Percentiles rank a stretch among this genome's conserved stretches.
phyloP scores from a whole-genome alignment of 2,888 invertebrate genomes.

The Cerastoderma edule region DNA sequence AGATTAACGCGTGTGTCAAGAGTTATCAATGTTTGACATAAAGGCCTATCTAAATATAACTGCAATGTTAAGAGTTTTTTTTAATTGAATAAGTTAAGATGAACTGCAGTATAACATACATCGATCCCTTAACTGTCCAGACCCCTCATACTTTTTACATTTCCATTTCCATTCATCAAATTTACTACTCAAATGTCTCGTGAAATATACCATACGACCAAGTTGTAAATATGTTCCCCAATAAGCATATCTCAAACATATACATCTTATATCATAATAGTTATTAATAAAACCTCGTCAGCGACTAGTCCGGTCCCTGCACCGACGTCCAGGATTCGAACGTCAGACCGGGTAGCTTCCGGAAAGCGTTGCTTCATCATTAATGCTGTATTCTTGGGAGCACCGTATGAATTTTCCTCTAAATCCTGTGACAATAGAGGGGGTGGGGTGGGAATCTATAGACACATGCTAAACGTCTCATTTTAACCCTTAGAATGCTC shows the following conservation, averaged over 20 bases:
- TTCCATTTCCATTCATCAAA: neutral
- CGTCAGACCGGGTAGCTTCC: neutral
- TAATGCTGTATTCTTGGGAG: neutral
- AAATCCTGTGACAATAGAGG: no score
- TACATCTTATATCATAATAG: neutral
- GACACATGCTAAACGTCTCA: no score
- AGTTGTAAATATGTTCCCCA: neutral
- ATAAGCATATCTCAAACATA: neutral
- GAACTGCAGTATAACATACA: neutral
- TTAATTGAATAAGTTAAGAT: neutral
- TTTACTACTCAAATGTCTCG: neutral
- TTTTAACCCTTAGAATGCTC: no score
- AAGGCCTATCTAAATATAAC: no score
- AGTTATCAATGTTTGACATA: no score
- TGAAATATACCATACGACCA: neutral
- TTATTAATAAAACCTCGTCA: slow-evolving; percentile 6
- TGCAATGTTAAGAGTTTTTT: no score
- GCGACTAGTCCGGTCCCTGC: slow-evolving; percentile 19
- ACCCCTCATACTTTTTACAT: no score
- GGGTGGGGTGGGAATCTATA: no score
- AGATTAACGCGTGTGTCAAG: no score
- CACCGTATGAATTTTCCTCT: neutral
- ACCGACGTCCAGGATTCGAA: slow-evolving; percentile 5
- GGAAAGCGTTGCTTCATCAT: neutral
- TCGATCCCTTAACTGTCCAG: neutral